phyloP scores from a whole-genome alignment of 2,797 vertebrate genomes.

The Sebastes taczanowskii region DNA sequence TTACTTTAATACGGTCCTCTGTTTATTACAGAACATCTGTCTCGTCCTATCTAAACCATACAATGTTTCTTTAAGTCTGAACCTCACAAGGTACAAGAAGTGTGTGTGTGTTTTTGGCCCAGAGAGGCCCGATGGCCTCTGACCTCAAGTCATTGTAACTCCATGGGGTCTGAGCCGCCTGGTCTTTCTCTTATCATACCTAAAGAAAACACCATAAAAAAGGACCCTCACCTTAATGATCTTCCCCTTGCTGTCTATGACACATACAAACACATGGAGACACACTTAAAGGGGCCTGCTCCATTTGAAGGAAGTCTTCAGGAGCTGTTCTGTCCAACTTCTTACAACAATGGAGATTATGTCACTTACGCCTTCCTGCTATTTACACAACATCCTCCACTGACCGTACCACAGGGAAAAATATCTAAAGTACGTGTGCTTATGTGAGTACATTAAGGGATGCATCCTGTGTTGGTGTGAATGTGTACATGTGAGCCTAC shows the following conservation, averaged over 20 bases:
- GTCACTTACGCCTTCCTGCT: constrained; percentile 12
- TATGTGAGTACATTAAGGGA: not conserved
- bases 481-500: constrained; percentile 16
- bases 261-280: not conserved
- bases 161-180: not conserved
- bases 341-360: constrained; percentile 8
- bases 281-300: not conserved
- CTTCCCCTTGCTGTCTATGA: not conserved
- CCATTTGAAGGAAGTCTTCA: not conserved
- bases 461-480: constrained; percentile 22
- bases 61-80: not conserved
- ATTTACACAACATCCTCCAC: constrained; percentile 26
- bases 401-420: not conserved
- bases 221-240: not conserved
- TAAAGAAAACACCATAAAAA: constrained; percentile 17
- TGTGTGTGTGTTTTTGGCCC: constrained; percentile 19
- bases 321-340: not conserved
- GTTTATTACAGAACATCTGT: not conserved
- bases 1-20: not conserved
- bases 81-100: not conserved
- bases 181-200: constrained; percentile 24
- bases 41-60: constrained; percentile 2
- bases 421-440: not conserved
- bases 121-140: constrained; percentile 20
- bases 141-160: constrained; percentile 29